phyloP scores from a whole-genome alignment of 1,140 invertebrate genomes.

The Dinoponera quadriceps region DNA sequence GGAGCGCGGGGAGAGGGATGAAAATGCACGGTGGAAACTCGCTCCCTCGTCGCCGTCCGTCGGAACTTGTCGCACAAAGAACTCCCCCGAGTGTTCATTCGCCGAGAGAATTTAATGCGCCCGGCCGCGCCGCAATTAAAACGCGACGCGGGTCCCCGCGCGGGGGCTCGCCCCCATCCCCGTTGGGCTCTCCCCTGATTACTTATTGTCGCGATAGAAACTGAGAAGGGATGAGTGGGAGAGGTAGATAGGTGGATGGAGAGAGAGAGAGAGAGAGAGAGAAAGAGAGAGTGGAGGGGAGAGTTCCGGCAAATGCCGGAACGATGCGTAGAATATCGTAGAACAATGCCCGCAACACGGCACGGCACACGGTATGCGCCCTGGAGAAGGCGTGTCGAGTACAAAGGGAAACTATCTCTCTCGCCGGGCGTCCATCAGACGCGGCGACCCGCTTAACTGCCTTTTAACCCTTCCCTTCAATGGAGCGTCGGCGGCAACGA shows the following conservation, averaged over 20 bases:
- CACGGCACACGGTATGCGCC: not conserved
- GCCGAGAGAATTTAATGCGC: constrained; percentile 58
- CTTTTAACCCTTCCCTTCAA: constrained; percentile 58
- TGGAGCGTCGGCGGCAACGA: constrained; percentile 9
- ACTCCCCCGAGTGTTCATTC: constrained; percentile 51
- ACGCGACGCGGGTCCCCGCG: constrained; percentile 30
- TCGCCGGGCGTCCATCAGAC: constrained; percentile 40
- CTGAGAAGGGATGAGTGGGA: not conserved
- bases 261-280: not conserved
- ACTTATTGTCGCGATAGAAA: constrained; percentile 48
- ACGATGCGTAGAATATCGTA: constrained; percentile 43
- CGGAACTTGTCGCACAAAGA: constrained; percentile 56
- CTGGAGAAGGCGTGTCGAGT: constrained; percentile 39
- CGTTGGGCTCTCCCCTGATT: constrained; percentile 28
- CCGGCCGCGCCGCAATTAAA: constrained; percentile 45
- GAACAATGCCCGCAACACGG: constrained; percentile 35
- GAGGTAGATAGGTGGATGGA: not conserved
- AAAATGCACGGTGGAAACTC: constrained; percentile 44
- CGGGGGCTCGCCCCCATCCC: not conserved
- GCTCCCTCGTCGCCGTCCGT: constrained; percentile 14
- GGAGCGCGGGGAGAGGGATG: constrained; percentile 4
- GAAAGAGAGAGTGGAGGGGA: not conserved
- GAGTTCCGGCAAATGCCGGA: not conserved
- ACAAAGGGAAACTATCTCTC: constrained; percentile 56
- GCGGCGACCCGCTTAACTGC: constrained; percentile 53